These are phyloP conservation scores for Lasioglossum vierecki DNA, from an alignment of 2,888 invertebrate species.

Conservation along the genomic window DNA sequence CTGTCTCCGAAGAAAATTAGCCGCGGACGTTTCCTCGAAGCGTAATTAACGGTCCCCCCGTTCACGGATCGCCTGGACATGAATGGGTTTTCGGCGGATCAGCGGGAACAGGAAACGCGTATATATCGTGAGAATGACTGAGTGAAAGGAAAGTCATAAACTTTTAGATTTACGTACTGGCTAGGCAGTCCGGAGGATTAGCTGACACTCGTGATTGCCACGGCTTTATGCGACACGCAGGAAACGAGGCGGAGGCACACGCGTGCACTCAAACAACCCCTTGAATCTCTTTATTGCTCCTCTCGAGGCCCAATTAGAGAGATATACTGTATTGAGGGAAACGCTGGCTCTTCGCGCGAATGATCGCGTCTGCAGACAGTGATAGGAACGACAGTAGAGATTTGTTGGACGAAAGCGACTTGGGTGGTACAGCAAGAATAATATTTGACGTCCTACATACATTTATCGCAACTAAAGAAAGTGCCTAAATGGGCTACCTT, in stretches of 20 bases:
- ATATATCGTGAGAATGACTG: neutral
- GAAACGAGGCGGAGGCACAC: neutral
- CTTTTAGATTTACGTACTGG: conserved; percentile 3
- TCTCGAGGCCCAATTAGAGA: neutral
- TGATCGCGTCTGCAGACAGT: neutral
- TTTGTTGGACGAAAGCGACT: neutral
- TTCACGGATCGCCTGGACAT: neutral
- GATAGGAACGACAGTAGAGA: neutral
- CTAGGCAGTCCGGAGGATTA: neutral
- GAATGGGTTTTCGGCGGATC: neutral
- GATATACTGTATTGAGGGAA: conserved; percentile 2
- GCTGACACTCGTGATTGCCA: conserved; percentile 1
- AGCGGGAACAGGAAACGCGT: neutral
- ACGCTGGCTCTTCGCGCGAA: neutral
- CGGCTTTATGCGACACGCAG: conserved; percentile 3
- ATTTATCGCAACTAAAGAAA: neutral
- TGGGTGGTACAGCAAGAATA: neutral
- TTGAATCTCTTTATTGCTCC: conserved; percentile 6
- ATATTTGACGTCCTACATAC: neutral
- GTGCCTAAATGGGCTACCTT: neutral
- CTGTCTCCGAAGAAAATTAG: conserved; percentile 27
- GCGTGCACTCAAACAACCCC: neutral
- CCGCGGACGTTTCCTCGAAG: conserved; percentile 16
- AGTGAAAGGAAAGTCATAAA: conserved; percentile 12
- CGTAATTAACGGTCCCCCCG: conserved; percentile 33